Conservation (phyloP, 2,888 invertebrate genomes). For the Pediacus dermestoides region DNA sequence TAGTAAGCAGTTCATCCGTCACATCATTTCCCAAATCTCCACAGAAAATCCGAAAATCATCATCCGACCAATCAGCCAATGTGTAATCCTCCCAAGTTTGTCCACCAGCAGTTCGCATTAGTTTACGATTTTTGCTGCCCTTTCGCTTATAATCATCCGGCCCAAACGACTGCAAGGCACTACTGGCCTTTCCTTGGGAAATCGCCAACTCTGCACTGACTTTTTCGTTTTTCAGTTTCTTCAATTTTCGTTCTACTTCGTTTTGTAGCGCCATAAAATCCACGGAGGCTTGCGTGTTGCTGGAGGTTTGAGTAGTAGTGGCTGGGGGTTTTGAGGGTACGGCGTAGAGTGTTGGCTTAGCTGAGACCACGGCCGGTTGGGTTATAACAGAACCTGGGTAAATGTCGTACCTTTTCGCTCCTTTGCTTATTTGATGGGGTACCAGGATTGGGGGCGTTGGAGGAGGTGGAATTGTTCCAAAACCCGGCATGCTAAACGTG, state of each 20-base stretch:
- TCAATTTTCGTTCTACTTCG: slow-evolving; percentile 58
- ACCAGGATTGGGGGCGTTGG: slow-evolving; percentile 66
- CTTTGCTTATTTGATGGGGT: slow-evolving; percentile 60
- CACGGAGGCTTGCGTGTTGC: slow-evolving; percentile 42
- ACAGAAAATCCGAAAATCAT: slow-evolving; percentile 97
- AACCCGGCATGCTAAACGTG: slow-evolving; percentile 43
- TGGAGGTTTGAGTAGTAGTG: slow-evolving; percentile 42
- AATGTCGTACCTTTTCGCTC: slow-evolving; percentile 42
- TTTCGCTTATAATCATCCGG: slow-evolving; percentile 52
- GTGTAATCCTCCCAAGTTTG: slow-evolving; percentile 95
- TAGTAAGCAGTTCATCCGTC: slow-evolving; percentile 92
- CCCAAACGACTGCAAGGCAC: slow-evolving; percentile 57
- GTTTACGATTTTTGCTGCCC: slow-evolving; percentile 57
- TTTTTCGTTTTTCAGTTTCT: slow-evolving; percentile 63
- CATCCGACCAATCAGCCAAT: slow-evolving; percentile 93
- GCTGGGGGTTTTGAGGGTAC: slow-evolving; percentile 47
- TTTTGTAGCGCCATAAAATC: slow-evolving; percentile 56
- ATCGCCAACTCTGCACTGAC: slow-evolving; percentile 64
- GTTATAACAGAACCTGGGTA: slow-evolving; percentile 40
- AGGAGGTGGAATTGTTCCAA: slow-evolving; percentile 63
- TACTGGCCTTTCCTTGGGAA: slow-evolving; percentile 59
- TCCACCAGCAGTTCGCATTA: slow-evolving; percentile 89
- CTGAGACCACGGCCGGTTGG: slow-evolving; percentile 64
- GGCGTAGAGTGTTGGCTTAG: slow-evolving; percentile 67
- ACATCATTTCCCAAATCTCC: slow-evolving; percentile 99